phyloP scores from a whole-genome alignment of 2,888 invertebrate genomes.

The Gibbula magus region DNA sequence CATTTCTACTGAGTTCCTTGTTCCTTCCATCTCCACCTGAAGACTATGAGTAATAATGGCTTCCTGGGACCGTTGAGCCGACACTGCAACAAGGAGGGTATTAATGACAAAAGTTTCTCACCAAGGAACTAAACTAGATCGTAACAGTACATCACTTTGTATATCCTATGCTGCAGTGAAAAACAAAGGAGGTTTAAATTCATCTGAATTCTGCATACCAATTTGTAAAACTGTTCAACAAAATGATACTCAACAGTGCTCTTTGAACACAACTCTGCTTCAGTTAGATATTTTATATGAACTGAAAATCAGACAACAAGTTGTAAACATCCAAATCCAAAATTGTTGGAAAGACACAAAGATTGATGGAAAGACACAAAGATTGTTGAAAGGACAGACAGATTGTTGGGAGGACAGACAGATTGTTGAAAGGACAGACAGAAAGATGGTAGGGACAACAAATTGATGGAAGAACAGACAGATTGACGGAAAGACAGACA shows the following conservation, averaged over 20 bases:
- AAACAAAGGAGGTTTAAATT: neutral
- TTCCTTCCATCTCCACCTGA: conserved; percentile 63
- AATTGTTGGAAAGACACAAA: neutral
- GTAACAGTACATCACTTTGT: too few species aligned
- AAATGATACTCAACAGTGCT: too few species aligned
- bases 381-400: neutral
- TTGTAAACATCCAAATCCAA: too few species aligned
- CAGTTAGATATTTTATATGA: too few species aligned
- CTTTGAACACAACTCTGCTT: too few species aligned
- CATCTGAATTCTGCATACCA: too few species aligned
- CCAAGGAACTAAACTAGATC: too few species aligned
- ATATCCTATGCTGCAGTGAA: too few species aligned
- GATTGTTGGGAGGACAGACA: neutral
- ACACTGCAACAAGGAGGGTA: conserved; percentile 17
- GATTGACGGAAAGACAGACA: conserved; percentile 2
- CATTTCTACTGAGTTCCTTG: conserved; percentile 55
- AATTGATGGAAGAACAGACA: neutral
- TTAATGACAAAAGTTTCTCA: neutral
- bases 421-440: neutral
- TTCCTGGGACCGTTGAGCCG: conserved; percentile 37
- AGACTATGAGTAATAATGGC: conserved; percentile 51
- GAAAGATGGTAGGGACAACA: neutral
- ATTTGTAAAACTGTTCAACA: too few species aligned
- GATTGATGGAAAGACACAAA: neutral
- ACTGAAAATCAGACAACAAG: too few species aligned